A percentile compares a stretch with the other conserved stretches of the same genome.
These are phyloP conservation scores for Dicrurus megarhynchus DNA, from an alignment of 2,113 vertebrate genomes.

Conservation along the genomic window DNA sequence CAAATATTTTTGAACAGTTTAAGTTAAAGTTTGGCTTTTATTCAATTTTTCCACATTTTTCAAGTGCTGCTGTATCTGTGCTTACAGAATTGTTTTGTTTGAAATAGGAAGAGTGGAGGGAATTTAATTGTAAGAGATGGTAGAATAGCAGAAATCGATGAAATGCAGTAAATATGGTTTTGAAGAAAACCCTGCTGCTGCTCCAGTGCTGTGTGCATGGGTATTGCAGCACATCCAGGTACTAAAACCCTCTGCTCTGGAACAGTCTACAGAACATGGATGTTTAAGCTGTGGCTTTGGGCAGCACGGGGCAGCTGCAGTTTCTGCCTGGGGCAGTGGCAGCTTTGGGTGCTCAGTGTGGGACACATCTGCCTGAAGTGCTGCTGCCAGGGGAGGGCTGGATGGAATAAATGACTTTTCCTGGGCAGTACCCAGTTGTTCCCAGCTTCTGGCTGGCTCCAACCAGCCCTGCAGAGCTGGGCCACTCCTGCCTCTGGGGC, in stretches of 20 bases:
- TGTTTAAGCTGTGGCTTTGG: neutral
- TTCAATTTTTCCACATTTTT: neutral
- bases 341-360: neutral
- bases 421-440: neutral
- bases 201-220: neutral
- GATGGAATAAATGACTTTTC: neutral
- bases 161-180: neutral
- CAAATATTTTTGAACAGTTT: neutral
- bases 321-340: neutral
- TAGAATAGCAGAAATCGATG: neutral
- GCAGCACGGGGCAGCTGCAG: neutral
- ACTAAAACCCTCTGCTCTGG: neutral
- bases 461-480: neutral
- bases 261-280: rapidly evolving
- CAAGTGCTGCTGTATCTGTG: neutral
- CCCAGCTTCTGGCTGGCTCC: neutral
- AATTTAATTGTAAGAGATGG: neutral
- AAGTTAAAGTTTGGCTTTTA: neutral
- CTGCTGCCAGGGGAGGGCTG: neutral
- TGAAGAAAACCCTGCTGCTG: neutral
- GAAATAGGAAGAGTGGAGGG: neutral
- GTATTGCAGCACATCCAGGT: neutral
- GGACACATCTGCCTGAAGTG: neutral
- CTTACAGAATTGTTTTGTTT: neutral
- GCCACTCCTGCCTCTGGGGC: neutral